Evolutionary conservation across 2,113 vertebrate genomes (phyloP).

Genomic region (Paradoxurus hermaphroditus): DNA sequence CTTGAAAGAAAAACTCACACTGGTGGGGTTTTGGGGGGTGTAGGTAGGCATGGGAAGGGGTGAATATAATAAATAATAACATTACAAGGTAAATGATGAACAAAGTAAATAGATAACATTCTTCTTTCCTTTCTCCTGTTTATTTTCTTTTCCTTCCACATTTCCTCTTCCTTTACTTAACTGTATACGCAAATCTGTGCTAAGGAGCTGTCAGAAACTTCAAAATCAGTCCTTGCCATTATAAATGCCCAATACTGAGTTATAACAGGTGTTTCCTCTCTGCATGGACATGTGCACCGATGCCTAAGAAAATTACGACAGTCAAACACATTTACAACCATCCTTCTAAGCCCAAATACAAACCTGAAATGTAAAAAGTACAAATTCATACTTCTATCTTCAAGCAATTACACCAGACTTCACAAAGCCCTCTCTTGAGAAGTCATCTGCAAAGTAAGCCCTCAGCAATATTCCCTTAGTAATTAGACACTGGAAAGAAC

Average conservation of each 20-base stretch:
- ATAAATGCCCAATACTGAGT: background rate
- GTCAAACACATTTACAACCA: background rate
- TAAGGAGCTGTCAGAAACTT: background rate
- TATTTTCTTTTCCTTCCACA: background rate
- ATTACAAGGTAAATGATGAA: background rate
- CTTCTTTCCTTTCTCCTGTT: background rate
- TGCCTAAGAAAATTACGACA: background rate
- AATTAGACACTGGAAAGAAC: background rate
- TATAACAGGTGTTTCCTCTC: background rate
- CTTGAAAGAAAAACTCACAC: background rate
- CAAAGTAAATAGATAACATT: background rate
- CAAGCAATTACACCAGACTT: background rate
- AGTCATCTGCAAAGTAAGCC: background rate
- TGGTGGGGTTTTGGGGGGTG: background rate
- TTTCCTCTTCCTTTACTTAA: background rate
- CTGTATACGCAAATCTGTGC: background rate
- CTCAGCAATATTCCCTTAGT: background rate
- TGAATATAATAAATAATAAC: background rate
- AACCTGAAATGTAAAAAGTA: background rate
- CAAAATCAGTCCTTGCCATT: background rate
- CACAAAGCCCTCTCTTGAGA: constrained; percentile 13
- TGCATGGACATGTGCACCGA: background rate
- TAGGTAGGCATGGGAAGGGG: background rate
- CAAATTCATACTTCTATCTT: background rate
- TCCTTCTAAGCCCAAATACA: background rate